Evolutionary conservation across 2,797 vertebrate species (phyloP).

Genomic region (Galago senegalensis): DNA sequence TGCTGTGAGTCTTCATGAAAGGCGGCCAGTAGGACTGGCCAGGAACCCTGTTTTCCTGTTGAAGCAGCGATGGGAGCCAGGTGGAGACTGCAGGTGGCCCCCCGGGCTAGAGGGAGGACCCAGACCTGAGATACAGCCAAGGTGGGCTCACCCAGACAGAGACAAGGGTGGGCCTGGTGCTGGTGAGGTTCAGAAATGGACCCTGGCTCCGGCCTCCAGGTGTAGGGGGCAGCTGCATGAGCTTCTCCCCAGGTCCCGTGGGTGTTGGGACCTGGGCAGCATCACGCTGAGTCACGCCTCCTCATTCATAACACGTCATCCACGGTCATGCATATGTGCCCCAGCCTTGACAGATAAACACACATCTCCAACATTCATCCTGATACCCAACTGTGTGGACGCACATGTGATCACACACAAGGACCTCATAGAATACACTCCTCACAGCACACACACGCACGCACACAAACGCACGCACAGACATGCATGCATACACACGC

Average conservation of each 20-base stretch:
- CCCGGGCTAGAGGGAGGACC: slow-evolving; percentile 62
- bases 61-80: slow-evolving; percentile 69
- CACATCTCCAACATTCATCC: not conserved
- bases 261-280: not conserved
- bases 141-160: slow-evolving; percentile 42
- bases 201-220: slow-evolving; percentile 57
- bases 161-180: slow-evolving; percentile 60
- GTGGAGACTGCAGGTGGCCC: slow-evolving; percentile 56
- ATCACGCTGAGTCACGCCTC: not conserved
- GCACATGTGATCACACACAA: not conserved
- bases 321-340: not conserved
- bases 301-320: not conserved
- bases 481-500: too few relatives aligned
- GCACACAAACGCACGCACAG: too few relatives aligned
- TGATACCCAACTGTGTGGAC: not conserved
- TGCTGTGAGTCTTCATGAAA: not conserved
- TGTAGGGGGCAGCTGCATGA: not conserved
- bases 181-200: slow-evolving; percentile 60
- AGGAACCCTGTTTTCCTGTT: slow-evolving; percentile 84
- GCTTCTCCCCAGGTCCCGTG: not conserved
- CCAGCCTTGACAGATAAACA: not conserved
- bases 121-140: slow-evolving; percentile 78
- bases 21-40: slow-evolving; percentile 56
- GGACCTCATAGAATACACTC: not conserved
- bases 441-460: not conserved